These are phyloP conservation scores for Troides helena DNA, from an alignment of 2,888 invertebrate genomes.

Conservation along the genomic window DNA sequence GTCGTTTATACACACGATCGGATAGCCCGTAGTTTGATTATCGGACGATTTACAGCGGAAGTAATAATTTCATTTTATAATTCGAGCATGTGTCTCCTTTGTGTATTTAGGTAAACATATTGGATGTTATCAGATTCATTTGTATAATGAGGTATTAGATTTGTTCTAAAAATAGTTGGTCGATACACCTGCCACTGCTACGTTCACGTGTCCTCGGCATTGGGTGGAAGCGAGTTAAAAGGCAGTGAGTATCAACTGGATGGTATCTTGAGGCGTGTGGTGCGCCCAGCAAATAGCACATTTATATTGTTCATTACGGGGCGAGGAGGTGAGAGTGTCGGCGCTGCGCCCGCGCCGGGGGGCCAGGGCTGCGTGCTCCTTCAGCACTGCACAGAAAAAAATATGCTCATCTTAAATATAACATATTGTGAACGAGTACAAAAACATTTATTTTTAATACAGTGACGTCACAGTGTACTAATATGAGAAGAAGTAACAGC, in stretches of 20 bases:
- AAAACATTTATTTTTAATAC: not conserved
- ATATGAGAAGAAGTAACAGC: no score
- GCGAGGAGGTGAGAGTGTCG: slow-evolving; percentile 75
- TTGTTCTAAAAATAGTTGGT: slow-evolving; percentile 7
- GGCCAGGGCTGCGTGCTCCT: slow-evolving; percentile 52
- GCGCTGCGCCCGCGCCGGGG: slow-evolving; percentile 68
- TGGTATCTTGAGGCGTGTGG: slow-evolving; percentile 30
- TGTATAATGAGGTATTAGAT: slow-evolving; percentile 1
- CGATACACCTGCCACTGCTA: slow-evolving; percentile 11
- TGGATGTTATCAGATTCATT: slow-evolving; percentile 10
- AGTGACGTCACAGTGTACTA: no score
- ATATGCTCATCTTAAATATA: not conserved
- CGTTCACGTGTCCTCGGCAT: not conserved
- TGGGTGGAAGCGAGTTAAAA: slow-evolving; percentile 17
- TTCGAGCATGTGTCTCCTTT: not conserved
- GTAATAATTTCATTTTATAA: slow-evolving; percentile 16
- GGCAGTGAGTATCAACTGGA: slow-evolving; percentile 27
- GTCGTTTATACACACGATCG: slow-evolving; percentile 42
- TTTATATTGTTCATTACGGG: slow-evolving; percentile 75
- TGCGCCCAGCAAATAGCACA: slow-evolving; percentile 62
- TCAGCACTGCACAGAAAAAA: not conserved
- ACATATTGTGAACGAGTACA: not conserved
- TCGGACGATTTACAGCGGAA: slow-evolving; percentile 19
- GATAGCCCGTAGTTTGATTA: slow-evolving; percentile 36
- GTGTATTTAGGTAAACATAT: not conserved